Conservation (phyloP, 2,797 vertebrate genomes). For the Bradypodion pumilum region DNA sequence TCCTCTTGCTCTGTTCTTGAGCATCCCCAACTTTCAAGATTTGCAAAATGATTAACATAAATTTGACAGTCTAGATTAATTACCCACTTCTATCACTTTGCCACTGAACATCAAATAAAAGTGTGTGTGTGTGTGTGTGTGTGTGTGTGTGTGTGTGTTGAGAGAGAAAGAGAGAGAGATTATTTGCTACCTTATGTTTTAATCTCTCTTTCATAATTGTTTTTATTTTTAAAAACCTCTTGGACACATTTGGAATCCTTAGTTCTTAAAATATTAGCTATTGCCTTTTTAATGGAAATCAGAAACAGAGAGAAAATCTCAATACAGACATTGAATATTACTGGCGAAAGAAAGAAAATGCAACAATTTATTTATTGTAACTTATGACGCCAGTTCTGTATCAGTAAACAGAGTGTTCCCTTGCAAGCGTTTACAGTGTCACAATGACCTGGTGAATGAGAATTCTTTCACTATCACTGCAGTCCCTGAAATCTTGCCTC, state of each 20-base stretch:
- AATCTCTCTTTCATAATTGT: slow-evolving; percentile 48
- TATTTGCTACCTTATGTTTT: slow-evolving; percentile 43
- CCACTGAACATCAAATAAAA: slow-evolving; percentile 15
- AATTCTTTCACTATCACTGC: slow-evolving; percentile 77
- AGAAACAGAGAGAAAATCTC: slow-evolving; percentile 36
- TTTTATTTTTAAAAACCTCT: slow-evolving; percentile 56
- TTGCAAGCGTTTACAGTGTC: slow-evolving; percentile 78
- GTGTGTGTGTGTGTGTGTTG: no score
- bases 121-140: slow-evolving; percentile 40
- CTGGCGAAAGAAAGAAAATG: slow-evolving; percentile 50
- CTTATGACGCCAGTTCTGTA: slow-evolving; percentile 76
- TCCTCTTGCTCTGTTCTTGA: not conserved
- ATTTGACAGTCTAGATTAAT: slow-evolving; percentile 35
- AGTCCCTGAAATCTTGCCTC: slow-evolving; percentile 75
- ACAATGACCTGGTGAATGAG: slow-evolving; percentile 79
- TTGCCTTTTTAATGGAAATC: slow-evolving; percentile 41
- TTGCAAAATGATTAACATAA: slow-evolving; percentile 25
- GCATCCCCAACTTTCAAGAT: not conserved
- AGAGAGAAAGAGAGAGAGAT: slow-evolving; percentile 31
- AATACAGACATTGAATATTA: slow-evolving; percentile 31
- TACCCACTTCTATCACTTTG: slow-evolving; percentile 16
- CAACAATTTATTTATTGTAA: slow-evolving; percentile 71
- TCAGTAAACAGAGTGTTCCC: slow-evolving; percentile 79
- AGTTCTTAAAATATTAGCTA: slow-evolving; percentile 65
- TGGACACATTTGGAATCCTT: slow-evolving; percentile 52